Evolutionary conservation across 1,140 invertebrate species (phyloP), one percentile per base, ranked within the genome.

Genomic region (Drosophila simulans): DNA sequence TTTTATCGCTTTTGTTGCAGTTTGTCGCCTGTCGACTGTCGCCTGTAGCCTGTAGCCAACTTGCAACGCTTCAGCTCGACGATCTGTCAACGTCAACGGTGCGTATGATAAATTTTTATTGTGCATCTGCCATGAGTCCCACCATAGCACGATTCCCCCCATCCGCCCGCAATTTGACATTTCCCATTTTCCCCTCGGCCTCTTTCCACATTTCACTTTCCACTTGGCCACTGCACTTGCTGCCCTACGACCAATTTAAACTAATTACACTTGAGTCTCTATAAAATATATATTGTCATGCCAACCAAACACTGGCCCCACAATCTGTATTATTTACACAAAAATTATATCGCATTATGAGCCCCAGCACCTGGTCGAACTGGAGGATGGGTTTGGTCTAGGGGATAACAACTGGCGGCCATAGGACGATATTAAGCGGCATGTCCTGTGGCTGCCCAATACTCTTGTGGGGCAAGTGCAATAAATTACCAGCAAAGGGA

Each of bases 101-200:
- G 83, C 84, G 83, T 88, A 88, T 88, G 84, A 88, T 89, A 84
- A 77, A 88, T 88, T 80, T 89, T 80, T 83, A 88, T 83, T 88
- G 68, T 83, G 69, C 73, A 84, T 42, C 76, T 55, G 58, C 55
- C 64, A 42, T 34, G 45, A 37, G 11, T 34, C 64, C 51, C 66
- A 62, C 48, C 45, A 57, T 31, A 46, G 37, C 43, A 54, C 35
- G 64, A 5, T 63, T 58, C 52, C 72, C 58, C 35, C 12, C 35
- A 37, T 12, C 35, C 27, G 27, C 1, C 12, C 56, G 25, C 34
- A 17, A 63, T 43, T 52, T 49, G 13, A 13, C 57, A 49, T 40
- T 60, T 13, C 10, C 17, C 35, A 62, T 49, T 22, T 31, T 10
- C 45, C 34, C 8, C 20, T 17, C 20, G 2, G 20, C 1, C 20